Conservation (phyloP, 2,113 vertebrate genomes). For the Hydropotes inermis region DNA sequence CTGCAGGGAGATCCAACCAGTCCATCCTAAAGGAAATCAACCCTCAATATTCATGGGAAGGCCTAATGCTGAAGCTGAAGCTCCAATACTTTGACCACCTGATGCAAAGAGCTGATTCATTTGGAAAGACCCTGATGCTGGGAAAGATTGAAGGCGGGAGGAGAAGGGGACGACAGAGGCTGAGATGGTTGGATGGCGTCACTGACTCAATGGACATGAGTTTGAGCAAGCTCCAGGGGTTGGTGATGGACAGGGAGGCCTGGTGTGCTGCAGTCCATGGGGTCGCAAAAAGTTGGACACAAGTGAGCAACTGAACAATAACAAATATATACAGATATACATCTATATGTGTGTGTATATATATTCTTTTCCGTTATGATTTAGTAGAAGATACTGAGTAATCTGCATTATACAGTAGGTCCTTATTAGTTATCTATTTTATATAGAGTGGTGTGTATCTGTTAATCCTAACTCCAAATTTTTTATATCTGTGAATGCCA, state of each 20-base stretch:
- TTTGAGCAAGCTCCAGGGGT: fast-evolving
- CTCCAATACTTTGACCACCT: neutral
- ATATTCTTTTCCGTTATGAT: neutral
- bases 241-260: neutral
- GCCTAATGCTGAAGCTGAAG: neutral
- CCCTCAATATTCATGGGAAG: neutral
- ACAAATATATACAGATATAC: too few species aligned
- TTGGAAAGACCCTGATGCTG: neutral
- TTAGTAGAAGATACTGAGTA: neutral
- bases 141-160: neutral
- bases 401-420: neutral
- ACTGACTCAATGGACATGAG: fast-evolving
- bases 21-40: neutral
- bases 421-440: neutral
- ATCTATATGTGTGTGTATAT: too few species aligned
- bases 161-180: neutral
- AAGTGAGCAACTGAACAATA: neutral
- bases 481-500: too few species aligned
- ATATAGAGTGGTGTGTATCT: neutral
- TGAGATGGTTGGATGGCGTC: neutral
- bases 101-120: fast-evolving
- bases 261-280: fast-evolving
- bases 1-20: neutral
- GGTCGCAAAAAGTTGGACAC: fast-evolving
- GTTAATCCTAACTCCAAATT: neutral